Conservation (phyloP, 2,888 invertebrate species). For the Drosophila parthenogenetica region DNA sequence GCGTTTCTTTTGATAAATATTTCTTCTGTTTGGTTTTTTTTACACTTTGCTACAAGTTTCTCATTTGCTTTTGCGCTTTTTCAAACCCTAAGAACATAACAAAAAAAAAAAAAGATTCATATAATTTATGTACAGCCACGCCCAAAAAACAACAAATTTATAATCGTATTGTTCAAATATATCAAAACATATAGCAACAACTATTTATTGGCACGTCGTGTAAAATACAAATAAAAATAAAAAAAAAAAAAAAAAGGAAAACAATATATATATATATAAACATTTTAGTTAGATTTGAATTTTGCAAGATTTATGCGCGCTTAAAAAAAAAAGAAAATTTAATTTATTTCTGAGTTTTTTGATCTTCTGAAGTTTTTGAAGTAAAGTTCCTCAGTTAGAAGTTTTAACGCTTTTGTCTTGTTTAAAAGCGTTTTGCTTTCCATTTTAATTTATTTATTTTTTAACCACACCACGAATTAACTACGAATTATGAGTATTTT, state of each 20-base stretch:
- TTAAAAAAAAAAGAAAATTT: conserved; percentile 22
- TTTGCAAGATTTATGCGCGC: conserved; percentile 73
- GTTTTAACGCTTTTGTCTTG: conserved; percentile 49
- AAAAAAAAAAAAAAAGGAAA: conserved; percentile 15
- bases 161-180: conserved; percentile 41
- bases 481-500: conserved; percentile 37
- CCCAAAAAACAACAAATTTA: conserved; percentile 29
- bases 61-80: conserved; percentile 60
- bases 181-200: conserved; percentile 54
- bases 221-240: conserved; percentile 23
- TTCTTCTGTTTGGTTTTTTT: conserved; percentile 25
- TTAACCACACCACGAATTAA: conserved; percentile 49
- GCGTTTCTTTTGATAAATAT: conserved; percentile 22
- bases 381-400: conserved; percentile 43
- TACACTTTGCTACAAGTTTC: conserved; percentile 44
- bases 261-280: conserved; percentile 8
- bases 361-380: conserved; percentile 32
- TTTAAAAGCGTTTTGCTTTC: conserved; percentile 26
- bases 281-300: conserved; percentile 53
- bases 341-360: conserved; percentile 19
- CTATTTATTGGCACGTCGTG: conserved; percentile 69
- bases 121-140: conserved; percentile 54
- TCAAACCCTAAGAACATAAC: conserved; percentile 36
- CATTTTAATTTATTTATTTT: background rate
- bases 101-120: conserved; percentile 33